Conservation (phyloP, 2,888 invertebrate species). For the Microchrysa polita region DNA sequence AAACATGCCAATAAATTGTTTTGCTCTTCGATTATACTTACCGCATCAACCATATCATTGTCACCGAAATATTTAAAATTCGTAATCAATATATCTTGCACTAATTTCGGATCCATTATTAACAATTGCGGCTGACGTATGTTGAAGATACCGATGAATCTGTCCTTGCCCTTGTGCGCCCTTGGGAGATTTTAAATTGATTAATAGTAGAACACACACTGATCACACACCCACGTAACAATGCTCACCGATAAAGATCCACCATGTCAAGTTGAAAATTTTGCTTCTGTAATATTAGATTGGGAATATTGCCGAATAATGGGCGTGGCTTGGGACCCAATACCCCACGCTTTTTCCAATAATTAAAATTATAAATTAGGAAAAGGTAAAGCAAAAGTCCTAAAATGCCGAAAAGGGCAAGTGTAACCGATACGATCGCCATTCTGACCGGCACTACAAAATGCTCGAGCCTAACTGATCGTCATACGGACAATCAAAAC, state of each 20-base stretch:
- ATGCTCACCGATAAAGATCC: slow-evolving; percentile 57
- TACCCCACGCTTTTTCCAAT: slow-evolving; percentile 57
- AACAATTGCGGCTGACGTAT: slow-evolving; percentile 55
- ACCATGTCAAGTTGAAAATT: slow-evolving; percentile 55
- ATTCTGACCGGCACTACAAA: neutral
- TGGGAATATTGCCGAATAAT: slow-evolving; percentile 56
- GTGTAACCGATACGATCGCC: neutral
- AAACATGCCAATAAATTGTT: too few relatives aligned
- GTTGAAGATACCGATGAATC: slow-evolving; percentile 58
- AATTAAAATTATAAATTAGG: slow-evolving; percentile 53
- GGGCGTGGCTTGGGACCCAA: slow-evolving; percentile 55
- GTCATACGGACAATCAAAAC: too few relatives aligned
- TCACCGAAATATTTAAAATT: slow-evolving; percentile 56
- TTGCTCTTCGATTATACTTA: slow-evolving; percentile 17
- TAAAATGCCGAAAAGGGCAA: neutral
- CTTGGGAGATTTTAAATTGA: neutral
- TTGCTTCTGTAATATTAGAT: slow-evolving; percentile 48
- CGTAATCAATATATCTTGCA: slow-evolving; percentile 58
- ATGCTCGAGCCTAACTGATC: neutral
- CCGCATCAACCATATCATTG: slow-evolving; percentile 51
- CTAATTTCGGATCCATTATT: slow-evolving; percentile 56
- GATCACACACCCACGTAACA: neutral
- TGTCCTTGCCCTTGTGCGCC: slow-evolving; percentile 45
- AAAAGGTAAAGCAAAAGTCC: neutral
- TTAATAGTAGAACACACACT: neutral